A percentile compares a stretch with the other conserved stretches of the same genome.
Evolutionary conservation across 2,113 vertebrate species (phyloP).

Genomic region (Nematolebias whitei): DNA sequence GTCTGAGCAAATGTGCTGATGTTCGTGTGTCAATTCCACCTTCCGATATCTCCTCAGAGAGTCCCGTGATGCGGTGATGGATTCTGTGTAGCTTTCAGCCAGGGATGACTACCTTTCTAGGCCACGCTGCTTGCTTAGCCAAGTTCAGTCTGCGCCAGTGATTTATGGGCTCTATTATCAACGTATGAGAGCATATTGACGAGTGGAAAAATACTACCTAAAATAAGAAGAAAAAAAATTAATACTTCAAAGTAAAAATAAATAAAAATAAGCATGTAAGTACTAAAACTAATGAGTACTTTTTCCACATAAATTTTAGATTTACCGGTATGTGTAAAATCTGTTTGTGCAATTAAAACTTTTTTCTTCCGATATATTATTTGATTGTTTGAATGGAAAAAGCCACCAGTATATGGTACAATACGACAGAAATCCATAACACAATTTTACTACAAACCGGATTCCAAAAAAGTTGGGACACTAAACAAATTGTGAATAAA

Average conservation of each 20-base stretch:
- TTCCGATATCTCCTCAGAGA: conserved; percentile 55
- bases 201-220: conserved; percentile 14
- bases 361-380: no score
- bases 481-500: no score
- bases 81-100: conserved; percentile 57
- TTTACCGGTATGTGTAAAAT: no score
- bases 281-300: not conserved
- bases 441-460: no score
- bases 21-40: conserved; percentile 31
- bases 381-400: no score
- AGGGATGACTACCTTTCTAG: conserved; percentile 78
- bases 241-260: not conserved
- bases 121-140: conserved; percentile 65
- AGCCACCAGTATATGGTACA: no score
- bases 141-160: conserved; percentile 62
- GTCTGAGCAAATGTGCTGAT: conserved; percentile 11
- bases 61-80: conserved; percentile 65
- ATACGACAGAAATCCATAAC: no score
- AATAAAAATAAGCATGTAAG: not conserved
- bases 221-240: conserved; percentile 5
- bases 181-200: conserved; percentile 46
- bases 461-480: no score
- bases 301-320: not conserved
- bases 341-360: no score
- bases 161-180: conserved; percentile 74